These are phyloP conservation scores for Chlamydotis undulata DNA, from an alignment of 2,113 vertebrate species.

Conservation along the genomic window DNA sequence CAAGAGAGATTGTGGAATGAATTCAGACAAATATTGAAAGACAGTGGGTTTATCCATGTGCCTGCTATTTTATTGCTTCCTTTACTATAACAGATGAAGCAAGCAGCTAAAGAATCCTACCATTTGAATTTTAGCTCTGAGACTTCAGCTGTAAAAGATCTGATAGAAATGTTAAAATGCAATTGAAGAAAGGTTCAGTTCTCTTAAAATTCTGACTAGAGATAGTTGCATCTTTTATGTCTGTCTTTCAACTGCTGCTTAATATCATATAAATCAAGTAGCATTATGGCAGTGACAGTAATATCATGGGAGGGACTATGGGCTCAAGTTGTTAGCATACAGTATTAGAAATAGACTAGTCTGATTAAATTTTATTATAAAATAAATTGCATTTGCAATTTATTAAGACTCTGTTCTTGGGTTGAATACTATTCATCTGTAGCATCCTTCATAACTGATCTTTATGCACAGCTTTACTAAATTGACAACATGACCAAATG, in stretches of 20 bases:
- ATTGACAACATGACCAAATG: not conserved
- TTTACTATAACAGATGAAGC: not conserved
- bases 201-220: not conserved
- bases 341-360: slow-evolving; percentile 5
- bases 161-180: not conserved
- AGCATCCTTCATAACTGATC: not conserved
- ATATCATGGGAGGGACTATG: not conserved
- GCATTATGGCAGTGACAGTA: not conserved
- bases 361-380: slow-evolving; percentile 31
- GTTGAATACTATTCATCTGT: not conserved
- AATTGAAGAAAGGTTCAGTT: not conserved
- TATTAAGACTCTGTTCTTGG: slow-evolving; percentile 11
- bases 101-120: not conserved
- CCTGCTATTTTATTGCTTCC: not conserved
- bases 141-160: not conserved
- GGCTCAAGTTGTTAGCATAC: not conserved
- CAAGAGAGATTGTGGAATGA: not conserved
- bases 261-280: not conserved
- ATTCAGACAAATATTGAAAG: not conserved
- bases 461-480: not conserved
- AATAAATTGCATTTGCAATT: slow-evolving; percentile 14
- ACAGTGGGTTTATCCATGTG: not conserved
- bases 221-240: not conserved
- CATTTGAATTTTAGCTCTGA: not conserved
- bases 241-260: not conserved